Conservation (phyloP, 2,888 invertebrate species). For the Aleiodes leptofemur region DNA sequence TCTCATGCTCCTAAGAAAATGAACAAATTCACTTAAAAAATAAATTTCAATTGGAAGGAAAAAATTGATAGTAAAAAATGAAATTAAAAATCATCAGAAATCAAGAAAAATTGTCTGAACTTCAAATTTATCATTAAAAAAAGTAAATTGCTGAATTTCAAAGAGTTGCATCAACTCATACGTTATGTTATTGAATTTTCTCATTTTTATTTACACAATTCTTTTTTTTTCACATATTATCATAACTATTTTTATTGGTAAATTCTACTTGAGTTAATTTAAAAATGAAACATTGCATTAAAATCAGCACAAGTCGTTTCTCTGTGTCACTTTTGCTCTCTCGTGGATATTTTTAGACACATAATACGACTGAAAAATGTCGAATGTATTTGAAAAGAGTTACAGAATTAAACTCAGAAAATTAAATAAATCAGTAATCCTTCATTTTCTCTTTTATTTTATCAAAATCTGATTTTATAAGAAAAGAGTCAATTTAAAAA, state of each 20-base stretch:
- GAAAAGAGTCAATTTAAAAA: conserved; percentile 1
- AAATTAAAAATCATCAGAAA: too few species aligned
- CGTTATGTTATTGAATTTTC: too few species aligned
- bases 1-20: too few species aligned
- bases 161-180: too few species aligned
- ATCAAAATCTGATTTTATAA: conserved; percentile 4
- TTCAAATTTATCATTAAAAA: too few species aligned
- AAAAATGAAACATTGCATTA: conserved; percentile 14
- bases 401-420: background rate
- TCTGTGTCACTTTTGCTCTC: conserved; percentile 8
- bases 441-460: conserved; percentile 1
- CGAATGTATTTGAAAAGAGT: conserved; percentile 8
- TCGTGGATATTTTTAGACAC: background rate
- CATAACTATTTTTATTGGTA: background rate
- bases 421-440: background rate
- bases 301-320: conserved; percentile 6
- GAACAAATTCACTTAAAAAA: too few species aligned
- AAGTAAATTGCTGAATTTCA: too few species aligned
- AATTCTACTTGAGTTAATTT: background rate
- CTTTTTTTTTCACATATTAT: background rate
- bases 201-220: background rate
- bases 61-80: too few species aligned
- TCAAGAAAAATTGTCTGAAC: too few species aligned
- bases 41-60: too few species aligned
- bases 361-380: background rate